These are phyloP conservation scores for Chrysolina oricalcia DNA, from an alignment of 2,888 invertebrate genomes.

Conservation along the genomic window DNA sequence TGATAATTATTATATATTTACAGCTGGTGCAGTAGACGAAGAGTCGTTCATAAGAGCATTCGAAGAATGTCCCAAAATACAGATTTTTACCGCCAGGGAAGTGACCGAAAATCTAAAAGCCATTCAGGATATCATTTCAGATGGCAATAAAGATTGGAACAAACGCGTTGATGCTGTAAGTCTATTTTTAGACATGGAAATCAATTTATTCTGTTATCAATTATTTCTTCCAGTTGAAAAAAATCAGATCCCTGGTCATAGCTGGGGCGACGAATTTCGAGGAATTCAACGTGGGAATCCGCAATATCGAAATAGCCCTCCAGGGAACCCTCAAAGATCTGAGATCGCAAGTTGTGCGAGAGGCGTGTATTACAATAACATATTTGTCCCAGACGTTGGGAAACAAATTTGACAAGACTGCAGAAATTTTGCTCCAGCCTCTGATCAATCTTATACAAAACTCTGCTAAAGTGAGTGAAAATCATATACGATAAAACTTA, in stretches of 20 bases:
- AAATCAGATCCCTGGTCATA: conserved; percentile 86
- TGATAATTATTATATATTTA: conserved; percentile 38
- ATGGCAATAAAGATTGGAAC: conserved; percentile 93
- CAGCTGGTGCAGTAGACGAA: conserved; percentile 91
- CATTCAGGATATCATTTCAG: conserved; percentile 83
- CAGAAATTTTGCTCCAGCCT: conserved; percentile 86
- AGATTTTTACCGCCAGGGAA: conserved; percentile 88
- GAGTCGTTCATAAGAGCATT: conserved; percentile 91
- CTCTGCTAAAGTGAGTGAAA: conserved; percentile 87
- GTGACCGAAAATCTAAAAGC: conserved; percentile 86
- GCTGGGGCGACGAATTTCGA: conserved; percentile 83
- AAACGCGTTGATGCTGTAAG: conserved; percentile 92
- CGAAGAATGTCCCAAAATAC: conserved; percentile 86
- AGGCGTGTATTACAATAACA: conserved; percentile 95
- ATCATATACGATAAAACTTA: too few relatives aligned
- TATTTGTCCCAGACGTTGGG: conserved; percentile 90
- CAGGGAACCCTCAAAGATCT: conserved; percentile 89
- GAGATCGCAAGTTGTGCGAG: conserved; percentile 93
- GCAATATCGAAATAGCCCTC: conserved; percentile 86
- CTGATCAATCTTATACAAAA: conserved; percentile 94
- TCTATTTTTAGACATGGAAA: conserved; percentile 40
- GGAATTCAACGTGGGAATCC: conserved; percentile 84
- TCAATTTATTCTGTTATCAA: conserved; percentile 29
- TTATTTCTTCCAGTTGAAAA: conserved; percentile 81
- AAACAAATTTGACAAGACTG: conserved; percentile 89